Conservation (phyloP, 2,888 invertebrate genomes). For the Parascotia fuliginaria region DNA sequence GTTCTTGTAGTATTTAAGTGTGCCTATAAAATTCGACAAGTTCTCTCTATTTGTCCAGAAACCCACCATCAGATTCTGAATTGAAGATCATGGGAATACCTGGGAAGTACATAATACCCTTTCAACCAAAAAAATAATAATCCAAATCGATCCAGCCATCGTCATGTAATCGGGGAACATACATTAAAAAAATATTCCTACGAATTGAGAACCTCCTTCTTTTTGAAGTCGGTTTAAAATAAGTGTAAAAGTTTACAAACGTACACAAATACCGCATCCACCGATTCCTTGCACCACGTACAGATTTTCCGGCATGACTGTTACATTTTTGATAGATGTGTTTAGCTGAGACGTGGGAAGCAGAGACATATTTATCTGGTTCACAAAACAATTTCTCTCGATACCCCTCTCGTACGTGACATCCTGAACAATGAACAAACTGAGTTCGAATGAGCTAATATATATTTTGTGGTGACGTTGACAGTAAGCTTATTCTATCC, state of each 20-base stretch:
- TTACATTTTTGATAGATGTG: constrained; percentile 68
- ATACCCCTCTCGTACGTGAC: constrained; percentile 48
- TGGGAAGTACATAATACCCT: no score
- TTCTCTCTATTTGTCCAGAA: no score
- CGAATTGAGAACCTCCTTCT: no score
- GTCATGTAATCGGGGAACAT: no score
- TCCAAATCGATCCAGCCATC: no score
- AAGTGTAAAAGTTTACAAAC: background rate
- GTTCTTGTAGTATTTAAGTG: no score
- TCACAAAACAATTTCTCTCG: constrained; percentile 63
- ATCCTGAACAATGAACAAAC: constrained; percentile 50
- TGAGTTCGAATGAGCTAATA: constrained; percentile 41
- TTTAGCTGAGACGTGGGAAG: constrained; percentile 30
- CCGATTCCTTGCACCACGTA: constrained; percentile 9
- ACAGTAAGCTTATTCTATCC: background rate
- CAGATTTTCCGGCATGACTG: constrained; percentile 58
- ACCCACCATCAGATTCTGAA: no score
- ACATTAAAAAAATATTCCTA: no score
- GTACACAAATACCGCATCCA: constrained; percentile 20
- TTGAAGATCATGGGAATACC: no score
- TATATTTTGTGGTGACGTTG: constrained; percentile 23
- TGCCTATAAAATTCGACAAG: no score
- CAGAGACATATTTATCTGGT: constrained; percentile 66
- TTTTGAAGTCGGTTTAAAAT: no score
- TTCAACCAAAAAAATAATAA: no score